Evolutionary conservation across 1,140 invertebrate species (phyloP).

Genomic region (Drosophila sechellia): DNA sequence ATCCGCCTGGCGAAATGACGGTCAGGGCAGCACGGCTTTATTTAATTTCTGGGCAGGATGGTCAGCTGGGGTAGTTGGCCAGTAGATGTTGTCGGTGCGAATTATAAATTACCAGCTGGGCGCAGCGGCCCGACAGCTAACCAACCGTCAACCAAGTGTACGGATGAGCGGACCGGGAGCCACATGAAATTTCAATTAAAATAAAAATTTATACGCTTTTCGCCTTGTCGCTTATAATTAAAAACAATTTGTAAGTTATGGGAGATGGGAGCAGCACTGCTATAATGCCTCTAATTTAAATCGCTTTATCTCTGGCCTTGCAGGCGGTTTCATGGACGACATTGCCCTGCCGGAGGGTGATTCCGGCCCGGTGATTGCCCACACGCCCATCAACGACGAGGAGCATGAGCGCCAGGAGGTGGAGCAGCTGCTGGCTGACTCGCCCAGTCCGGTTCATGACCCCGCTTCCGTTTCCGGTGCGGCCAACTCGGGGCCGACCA

Average conservation of each 20-base stretch:
- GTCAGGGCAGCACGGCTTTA: slow-evolving; percentile 27
- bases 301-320: slow-evolving; percentile 29
- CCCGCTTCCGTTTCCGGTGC: slow-evolving; percentile 11
- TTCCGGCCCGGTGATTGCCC: slow-evolving; percentile 65
- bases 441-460: slow-evolving; percentile 20
- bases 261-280: background rate
- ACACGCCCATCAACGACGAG: slow-evolving; percentile 83
- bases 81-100: slow-evolving; percentile 33
- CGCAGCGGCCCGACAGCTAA: slow-evolving; percentile 6
- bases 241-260: slow-evolving; percentile 64
- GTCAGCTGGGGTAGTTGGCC: background rate
- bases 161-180: slow-evolving; percentile 3
- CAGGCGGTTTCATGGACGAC: slow-evolving; percentile 92
- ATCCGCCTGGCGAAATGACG: slow-evolving; percentile 58
- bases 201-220: slow-evolving; percentile 62
- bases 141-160: slow-evolving; percentile 2
- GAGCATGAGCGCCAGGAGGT: slow-evolving; percentile 13
- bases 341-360: slow-evolving; percentile 89
- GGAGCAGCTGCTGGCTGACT: slow-evolving; percentile 61
- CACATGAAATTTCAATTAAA: slow-evolving; percentile 81
- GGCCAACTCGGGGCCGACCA: slow-evolving; percentile 10
- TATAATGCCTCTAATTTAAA: slow-evolving; percentile 48
- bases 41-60: slow-evolving; percentile 1
- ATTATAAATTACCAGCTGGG: slow-evolving; percentile 68
- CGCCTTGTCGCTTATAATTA: slow-evolving; percentile 63